phyloP scores from a whole-genome alignment of 2,797 vertebrate species.

The Protosalanx chinensis region DNA sequence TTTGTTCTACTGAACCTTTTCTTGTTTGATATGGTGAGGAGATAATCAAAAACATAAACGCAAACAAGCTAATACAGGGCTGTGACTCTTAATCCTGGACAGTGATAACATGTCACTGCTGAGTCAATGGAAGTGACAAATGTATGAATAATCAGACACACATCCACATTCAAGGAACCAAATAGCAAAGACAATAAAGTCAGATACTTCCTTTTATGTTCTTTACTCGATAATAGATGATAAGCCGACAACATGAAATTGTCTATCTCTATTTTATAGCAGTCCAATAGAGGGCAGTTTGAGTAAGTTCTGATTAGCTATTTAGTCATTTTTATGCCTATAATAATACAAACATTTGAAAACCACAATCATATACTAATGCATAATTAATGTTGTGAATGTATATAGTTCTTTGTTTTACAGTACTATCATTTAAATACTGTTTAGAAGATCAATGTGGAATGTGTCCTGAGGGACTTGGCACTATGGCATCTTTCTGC shows the following conservation, averaged over 20 bases:
- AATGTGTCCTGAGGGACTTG: slow-evolving; percentile 69
- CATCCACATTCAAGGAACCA: slow-evolving; percentile 54
- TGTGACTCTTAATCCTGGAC: slow-evolving; percentile 53
- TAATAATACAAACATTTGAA: slow-evolving; percentile 44
- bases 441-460: slow-evolving; percentile 82
- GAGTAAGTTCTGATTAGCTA: slow-evolving; percentile 24
- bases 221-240: slow-evolving; percentile 56
- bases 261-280: no score
- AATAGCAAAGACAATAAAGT: slow-evolving; percentile 66
- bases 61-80: slow-evolving; percentile 58
- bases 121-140: slow-evolving; percentile 20
- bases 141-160: slow-evolving; percentile 53
- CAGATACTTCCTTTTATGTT: slow-evolving; percentile 69
- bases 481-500: slow-evolving; percentile 82
- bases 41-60: slow-evolving; percentile 44
- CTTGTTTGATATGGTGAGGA: slow-evolving; percentile 28
- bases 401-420: slow-evolving; percentile 57
- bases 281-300: no score
- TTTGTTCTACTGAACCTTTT: slow-evolving; percentile 38
- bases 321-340: slow-evolving; percentile 46
- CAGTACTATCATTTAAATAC: slow-evolving; percentile 74
- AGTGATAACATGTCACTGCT: slow-evolving; percentile 42
- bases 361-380: slow-evolving; percentile 56
- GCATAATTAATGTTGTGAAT: slow-evolving; percentile 50
- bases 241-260: slow-evolving; percentile 35